Evolutionary conservation across 2,888 invertebrate genomes (phyloP), one percentile per base, ranked within the genome.

Genomic region (Brachyptera risi): DNA sequence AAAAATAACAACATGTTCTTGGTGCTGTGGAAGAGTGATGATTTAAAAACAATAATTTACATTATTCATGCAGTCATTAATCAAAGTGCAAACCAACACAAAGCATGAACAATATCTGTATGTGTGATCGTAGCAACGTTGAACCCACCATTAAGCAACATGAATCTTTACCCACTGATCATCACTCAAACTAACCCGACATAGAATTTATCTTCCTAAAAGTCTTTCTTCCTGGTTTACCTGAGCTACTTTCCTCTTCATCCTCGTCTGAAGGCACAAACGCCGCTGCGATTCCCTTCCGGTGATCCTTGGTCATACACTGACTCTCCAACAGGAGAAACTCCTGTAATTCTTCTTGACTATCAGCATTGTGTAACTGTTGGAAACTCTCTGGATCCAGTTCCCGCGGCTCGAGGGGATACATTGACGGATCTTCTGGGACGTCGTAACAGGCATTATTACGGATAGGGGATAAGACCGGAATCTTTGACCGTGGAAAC

Each of bases 321-420:
- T 82, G 80, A 68, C 81, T 83, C 71, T 83, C 83, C 13, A 83
- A 70, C 56, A 83, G 71, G 59, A 84, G 73, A 71, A 84, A 83
- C 70, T 84, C 83, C 67, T 83, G 82, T 37, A 84, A 72, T 65
- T 84, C 83, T 67, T 84, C 83, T 67, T 81, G 80, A 68, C 82
- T 83, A 64, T 83, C 81, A 2, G 80, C 81, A 0, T 79, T 81
- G 67, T 83, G 82, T 15, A 83, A 70, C 69, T 83, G 83, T 60
- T 78, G 79, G 66, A 79, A 83, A 24, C 74, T 76, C 59, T 78
- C 78, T 1, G 81, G 76, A 67, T 83, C 83, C 56, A 83, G 73
- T 71, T 83, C 83, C 63, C 82, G 71, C 0, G 83, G 83, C 68
- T 83, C 82, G 51, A 82, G 68, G 1, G 81, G 81, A 69, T 79